A percentile compares a stretch with the other conserved stretches of the same genome.
phyloP scores from a whole-genome alignment of 2,113 vertebrate genomes.

The Elephantulus edwardii region DNA sequence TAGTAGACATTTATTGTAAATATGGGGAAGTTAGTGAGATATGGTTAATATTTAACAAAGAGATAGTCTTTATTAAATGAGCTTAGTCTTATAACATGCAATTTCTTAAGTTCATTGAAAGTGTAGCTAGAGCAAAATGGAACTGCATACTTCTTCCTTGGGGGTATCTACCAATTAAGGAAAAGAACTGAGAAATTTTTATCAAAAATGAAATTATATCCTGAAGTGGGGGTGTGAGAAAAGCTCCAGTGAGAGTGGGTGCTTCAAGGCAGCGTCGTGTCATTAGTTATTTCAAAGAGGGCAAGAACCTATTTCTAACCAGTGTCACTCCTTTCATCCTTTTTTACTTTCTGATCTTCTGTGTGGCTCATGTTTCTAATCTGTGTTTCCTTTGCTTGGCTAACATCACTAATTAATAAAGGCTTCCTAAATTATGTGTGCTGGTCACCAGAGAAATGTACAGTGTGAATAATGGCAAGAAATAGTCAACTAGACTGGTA shows the following conservation, averaged over 20 bases:
- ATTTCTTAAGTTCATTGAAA: not conserved
- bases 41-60: not conserved
- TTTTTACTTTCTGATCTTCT: not conserved
- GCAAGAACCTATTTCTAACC: not conserved
- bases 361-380: not conserved
- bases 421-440: not conserved
- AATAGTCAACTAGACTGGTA: rapidly evolving
- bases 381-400: not conserved
- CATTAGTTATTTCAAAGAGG: not conserved
- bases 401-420: not conserved
- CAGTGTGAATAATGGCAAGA: not conserved
- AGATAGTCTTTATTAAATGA: not conserved
- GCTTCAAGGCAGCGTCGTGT: not conserved
- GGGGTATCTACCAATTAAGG: not conserved
- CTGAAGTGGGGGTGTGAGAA: no score
- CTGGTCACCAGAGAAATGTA: not conserved
- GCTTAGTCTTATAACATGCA: not conserved
- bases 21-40: not conserved
- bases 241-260: not conserved
- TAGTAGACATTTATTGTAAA: not conserved
- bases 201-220: not conserved
- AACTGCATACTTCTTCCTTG: not conserved
- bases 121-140: not conserved
- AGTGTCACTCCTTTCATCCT: not conserved
- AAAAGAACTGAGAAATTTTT: not conserved